Conservation (phyloP, 2,888 invertebrate genomes). For the Drosophila flavopinicola region DNA sequence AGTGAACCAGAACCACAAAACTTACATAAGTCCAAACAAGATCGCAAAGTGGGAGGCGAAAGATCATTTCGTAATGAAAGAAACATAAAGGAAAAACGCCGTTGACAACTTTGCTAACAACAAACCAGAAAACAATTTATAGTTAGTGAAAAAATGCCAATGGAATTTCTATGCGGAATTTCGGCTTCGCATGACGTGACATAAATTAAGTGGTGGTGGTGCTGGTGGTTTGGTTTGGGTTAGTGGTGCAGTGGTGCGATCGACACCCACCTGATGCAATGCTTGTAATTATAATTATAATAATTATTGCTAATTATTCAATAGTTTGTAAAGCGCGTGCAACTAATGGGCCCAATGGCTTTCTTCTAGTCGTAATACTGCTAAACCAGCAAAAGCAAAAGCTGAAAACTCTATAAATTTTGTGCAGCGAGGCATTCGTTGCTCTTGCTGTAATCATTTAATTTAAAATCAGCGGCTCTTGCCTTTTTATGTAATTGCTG, state of each 20-base stretch:
- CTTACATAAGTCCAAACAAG: conserved; percentile 21
- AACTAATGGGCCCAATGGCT: conserved; percentile 57
- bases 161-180: conserved; percentile 74
- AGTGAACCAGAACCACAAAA: conserved; percentile 21
- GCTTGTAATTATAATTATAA: conserved; percentile 70
- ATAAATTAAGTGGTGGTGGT: conserved; percentile 65
- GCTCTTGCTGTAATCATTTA: conserved; percentile 72
- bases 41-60: conserved; percentile 49
- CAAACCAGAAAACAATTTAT: conserved; percentile 61
- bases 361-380: conserved; percentile 35
- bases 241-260: conserved; percentile 57
- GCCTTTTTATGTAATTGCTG: conserved; percentile 75
- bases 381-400: neutral
- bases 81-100: conserved; percentile 43
- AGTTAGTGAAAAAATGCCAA: conserved; percentile 60
- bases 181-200: conserved; percentile 54
- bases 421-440: conserved; percentile 58
- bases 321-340: conserved; percentile 70
- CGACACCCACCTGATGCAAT: conserved; percentile 61
- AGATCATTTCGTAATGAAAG: conserved; percentile 64
- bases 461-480: conserved; percentile 67
- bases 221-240: conserved; percentile 52
- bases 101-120: conserved; percentile 68
- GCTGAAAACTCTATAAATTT: conserved; percentile 44
- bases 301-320: conserved; percentile 75